These are phyloP conservation scores for Orchestia grillus DNA, from an alignment of 1,140 invertebrate genomes.

Conservation along the genomic window DNA sequence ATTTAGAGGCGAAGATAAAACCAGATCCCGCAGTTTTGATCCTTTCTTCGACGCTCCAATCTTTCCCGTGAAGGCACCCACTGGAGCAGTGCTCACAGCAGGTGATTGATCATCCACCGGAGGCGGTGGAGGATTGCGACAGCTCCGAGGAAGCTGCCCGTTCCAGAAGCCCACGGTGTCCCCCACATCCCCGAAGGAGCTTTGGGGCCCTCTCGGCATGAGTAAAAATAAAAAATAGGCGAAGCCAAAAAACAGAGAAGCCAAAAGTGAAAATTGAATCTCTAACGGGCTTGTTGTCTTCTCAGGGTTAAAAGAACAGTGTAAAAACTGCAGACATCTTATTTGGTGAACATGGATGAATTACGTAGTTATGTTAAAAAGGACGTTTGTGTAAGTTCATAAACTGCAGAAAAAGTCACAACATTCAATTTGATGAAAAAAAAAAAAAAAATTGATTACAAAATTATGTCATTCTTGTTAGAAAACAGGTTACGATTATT, in stretches of 20 bases:
- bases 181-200: not conserved
- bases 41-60: not conserved
- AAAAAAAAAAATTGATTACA: too few relatives aligned
- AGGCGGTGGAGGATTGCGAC: not conserved
- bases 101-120: constrained; percentile 5
- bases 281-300: too few relatives aligned
- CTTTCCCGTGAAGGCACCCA: not conserved
- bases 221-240: not conserved
- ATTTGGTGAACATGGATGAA: too few relatives aligned
- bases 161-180: not conserved
- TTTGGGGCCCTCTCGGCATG: not conserved
- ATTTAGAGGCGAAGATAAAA: not conserved
- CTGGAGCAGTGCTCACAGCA: not conserved
- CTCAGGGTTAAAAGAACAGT: too few relatives aligned
- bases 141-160: not conserved
- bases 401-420: too few relatives aligned
- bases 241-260: not conserved
- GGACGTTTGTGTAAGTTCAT: too few relatives aligned
- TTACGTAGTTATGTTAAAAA: too few relatives aligned
- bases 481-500: too few relatives aligned
- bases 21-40: not conserved
- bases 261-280: not conserved
- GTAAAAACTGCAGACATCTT: too few relatives aligned
- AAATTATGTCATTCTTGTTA: too few relatives aligned
- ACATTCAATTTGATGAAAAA: too few relatives aligned